Base-by-base conservation (phyloP, 2,888 invertebrate species). In the Gastrophysa polygoni region DNA sequence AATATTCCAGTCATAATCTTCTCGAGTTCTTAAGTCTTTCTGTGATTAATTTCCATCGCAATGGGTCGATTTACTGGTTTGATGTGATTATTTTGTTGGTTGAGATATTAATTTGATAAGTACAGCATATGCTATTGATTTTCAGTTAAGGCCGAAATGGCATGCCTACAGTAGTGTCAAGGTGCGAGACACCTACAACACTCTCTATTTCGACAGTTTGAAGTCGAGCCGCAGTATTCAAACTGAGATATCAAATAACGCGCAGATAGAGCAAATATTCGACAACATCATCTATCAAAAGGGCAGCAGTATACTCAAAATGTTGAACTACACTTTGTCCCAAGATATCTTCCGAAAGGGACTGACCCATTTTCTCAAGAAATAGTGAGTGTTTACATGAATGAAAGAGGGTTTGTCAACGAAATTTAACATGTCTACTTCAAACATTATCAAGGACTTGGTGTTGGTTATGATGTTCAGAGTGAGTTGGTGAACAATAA, bases 241-340 rank as follows among this genome's bases (percentile, higher is more conserved):
- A 0, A 75, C 82, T 0, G 72, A 81, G 11, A 85, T 87, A 0
- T 73, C 77, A 1, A 85, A 85, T 67, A 85, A 85, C 0, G 79
- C 82, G 0, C 85, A 87, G 71, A 88, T 88, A 71, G 83, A 84
- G 55, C 85, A 85, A 77, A 85, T 87, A 70, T 88, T 87, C 73
- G 87, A 88, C 73, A 71, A 73, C 5, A 73, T 75, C 18, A 73
- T 76, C 5, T 74, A 76, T 52, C 74, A 77, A 58, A 81, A 81
- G 82, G 85, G 82, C 46, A 87, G 86, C 5, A 85, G 84, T 62
- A 77, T 88, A 5, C 82, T 88, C 38, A 74, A 86, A 29, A 88
- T 88, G 88, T 77, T 88, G 57, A 86, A 87, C 73, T 83, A 85
- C 61, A 85, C 86, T 0, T 77, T 88, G 17, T 81, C 84, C 0